phyloP scores from a whole-genome alignment of 2,888 invertebrate genomes.

The Ornithoptera priamus region DNA sequence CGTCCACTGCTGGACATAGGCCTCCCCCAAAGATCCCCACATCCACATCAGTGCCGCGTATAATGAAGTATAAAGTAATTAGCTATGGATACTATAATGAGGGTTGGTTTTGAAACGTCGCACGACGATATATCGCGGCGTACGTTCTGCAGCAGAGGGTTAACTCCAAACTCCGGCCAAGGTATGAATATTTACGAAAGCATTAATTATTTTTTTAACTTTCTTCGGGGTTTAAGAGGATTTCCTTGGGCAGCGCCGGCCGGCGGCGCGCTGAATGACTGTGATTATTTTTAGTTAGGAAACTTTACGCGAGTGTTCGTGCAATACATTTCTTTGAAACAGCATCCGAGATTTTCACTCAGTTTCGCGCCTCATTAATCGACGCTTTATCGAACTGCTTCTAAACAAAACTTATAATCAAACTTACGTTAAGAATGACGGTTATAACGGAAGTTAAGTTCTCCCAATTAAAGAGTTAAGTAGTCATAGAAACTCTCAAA shows the following conservation, averaged over 20 bases:
- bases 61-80: no score
- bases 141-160: conserved; percentile 53
- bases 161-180: conserved; percentile 74
- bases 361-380: conserved; percentile 11
- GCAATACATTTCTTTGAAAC: conserved; percentile 36
- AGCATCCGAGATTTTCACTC: conserved; percentile 7
- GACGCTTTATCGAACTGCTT: no score
- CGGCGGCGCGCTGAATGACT: conserved; percentile 62
- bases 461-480: no score
- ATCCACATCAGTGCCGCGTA: no score
- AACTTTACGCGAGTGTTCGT: conserved; percentile 37
- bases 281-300: conserved; percentile 49
- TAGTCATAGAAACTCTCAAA: no score
- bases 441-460: no score
- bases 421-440: no score
- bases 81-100: no score
- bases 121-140: conserved; percentile 26
- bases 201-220: conserved; percentile 81
- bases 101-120: no score
- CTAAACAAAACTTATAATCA: no score
- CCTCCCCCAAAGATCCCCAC: no score
- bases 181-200: conserved; percentile 82
- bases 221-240: conserved; percentile 72
- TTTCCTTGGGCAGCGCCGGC: conserved; percentile 65
- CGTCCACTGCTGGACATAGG: no score